A percentile compares a stretch with the other conserved stretches of the same genome.
phyloP scores from a whole-genome alignment of 1,140 invertebrate species.

The Zaprionus kolodkinae region DNA sequence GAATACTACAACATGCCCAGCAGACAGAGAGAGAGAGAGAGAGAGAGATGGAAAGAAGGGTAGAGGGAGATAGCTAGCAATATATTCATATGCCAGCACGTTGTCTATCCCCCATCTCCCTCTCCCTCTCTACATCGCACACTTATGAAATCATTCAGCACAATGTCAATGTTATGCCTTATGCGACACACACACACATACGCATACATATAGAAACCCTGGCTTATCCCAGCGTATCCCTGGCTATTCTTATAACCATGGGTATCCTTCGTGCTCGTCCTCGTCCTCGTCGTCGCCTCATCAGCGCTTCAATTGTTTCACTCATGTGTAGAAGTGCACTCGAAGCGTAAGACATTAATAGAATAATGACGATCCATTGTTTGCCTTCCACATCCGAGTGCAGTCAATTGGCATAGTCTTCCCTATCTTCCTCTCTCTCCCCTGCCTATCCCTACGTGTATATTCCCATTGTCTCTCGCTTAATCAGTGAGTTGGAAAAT shows the following conservation, averaged over 20 bases:
- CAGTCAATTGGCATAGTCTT: constrained; percentile 49
- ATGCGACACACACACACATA: constrained; percentile 27
- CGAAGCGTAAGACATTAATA: constrained; percentile 81
- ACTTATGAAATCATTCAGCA: constrained; percentile 76
- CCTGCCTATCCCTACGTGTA: background rate
- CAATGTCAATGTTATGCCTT: constrained; percentile 73
- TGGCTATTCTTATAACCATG: constrained; percentile 6
- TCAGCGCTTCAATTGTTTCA: constrained; percentile 77
- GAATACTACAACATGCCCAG: constrained; percentile 57
- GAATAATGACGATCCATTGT: constrained; percentile 82
- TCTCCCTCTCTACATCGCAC: constrained; percentile 29
- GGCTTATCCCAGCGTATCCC: constrained; percentile 21
- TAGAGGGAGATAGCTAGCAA: constrained; percentile 24
- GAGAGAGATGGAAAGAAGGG: too few species aligned
- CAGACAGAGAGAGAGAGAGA: constrained; percentile 23
- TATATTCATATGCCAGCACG: constrained; percentile 63
- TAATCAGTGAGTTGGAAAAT: constrained; percentile 75
- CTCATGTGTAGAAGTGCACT: constrained; percentile 80
- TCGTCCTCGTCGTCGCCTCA: constrained; percentile 44
- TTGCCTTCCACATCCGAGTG: constrained; percentile 48
- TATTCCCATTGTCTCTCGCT: constrained; percentile 43
- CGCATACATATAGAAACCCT: constrained; percentile 10
- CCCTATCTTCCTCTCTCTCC: background rate
- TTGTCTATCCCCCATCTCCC: constrained; percentile 41
- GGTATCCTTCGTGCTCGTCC: background rate